Evolutionary conservation across 2,888 invertebrate species (phyloP).

Genomic region (Dicranocentrus wangi): DNA sequence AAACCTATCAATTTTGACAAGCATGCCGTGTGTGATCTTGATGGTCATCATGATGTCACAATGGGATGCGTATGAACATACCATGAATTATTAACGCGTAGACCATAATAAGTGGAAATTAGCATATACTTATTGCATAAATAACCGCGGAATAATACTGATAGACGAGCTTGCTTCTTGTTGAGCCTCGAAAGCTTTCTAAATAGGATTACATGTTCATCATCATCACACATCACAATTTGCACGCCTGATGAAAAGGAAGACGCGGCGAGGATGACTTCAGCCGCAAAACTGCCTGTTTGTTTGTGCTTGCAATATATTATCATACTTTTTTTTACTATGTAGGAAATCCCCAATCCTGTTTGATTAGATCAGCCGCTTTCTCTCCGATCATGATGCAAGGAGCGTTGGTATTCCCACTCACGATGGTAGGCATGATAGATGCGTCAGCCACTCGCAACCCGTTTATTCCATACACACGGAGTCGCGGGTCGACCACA

Average conservation of each 20-base stretch:
- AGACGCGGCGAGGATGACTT: too few relatives aligned
- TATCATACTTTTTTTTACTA: too few relatives aligned
- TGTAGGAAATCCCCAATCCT: constrained; percentile 83
- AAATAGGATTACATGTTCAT: constrained; percentile 10
- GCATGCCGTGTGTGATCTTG: too few relatives aligned
- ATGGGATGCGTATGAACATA: too few relatives aligned
- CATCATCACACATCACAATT: too few relatives aligned
- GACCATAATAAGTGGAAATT: too few relatives aligned
- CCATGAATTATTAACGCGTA: too few relatives aligned
- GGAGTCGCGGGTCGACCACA: constrained; percentile 83
- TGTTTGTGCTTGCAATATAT: too few relatives aligned
- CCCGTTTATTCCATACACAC: constrained; percentile 76
- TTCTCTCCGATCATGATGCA: constrained; percentile 67
- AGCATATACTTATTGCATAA: not conserved
- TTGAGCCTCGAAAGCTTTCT: constrained; percentile 3
- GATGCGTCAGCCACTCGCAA: constrained; percentile 74
- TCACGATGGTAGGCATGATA: constrained; percentile 86
- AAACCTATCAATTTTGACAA: too few relatives aligned
- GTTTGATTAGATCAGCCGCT: constrained; percentile 65
- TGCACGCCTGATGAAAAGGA: too few relatives aligned
- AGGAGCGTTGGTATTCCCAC: constrained; percentile 76
- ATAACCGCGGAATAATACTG: not conserved
- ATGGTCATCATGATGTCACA: too few relatives aligned
- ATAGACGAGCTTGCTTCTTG: not conserved
- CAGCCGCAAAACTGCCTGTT: too few relatives aligned